phyloP scores from a whole-genome alignment of 2,113 vertebrate genomes.

The Corydoras maculifer region DNA sequence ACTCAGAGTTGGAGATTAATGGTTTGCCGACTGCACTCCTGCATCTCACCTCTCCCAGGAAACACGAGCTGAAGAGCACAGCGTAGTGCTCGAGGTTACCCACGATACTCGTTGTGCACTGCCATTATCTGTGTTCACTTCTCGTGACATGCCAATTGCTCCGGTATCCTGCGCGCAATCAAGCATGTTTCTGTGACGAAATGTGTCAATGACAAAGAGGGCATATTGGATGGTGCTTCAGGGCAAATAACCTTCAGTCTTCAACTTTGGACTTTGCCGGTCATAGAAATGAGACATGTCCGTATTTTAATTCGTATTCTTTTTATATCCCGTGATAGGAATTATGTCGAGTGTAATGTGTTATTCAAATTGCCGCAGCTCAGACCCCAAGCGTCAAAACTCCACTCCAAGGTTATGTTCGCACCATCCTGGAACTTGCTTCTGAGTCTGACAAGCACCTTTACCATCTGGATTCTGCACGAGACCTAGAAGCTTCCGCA shows the following conservation, averaged over 20 bases:
- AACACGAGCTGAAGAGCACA: slow-evolving; percentile 51
- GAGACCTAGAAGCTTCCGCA: too few relatives aligned
- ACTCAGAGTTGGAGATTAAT: slow-evolving; percentile 54
- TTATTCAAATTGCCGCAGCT: too few relatives aligned
- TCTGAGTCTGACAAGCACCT: not conserved
- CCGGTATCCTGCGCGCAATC: slow-evolving; percentile 5
- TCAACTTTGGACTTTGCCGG: too few relatives aligned
- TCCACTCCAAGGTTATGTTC: too few relatives aligned
- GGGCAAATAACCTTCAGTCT: slow-evolving; percentile 72
- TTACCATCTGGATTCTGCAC: not conserved
- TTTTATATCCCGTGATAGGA: not conserved
- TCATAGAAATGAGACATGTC: not conserved
- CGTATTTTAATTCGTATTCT: not conserved
- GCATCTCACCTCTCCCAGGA: slow-evolving; percentile 57
- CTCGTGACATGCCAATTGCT: slow-evolving; percentile 15
- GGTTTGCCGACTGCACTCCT: slow-evolving; percentile 49
- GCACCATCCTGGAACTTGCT: not conserved
- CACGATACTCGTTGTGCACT: slow-evolving; percentile 51
- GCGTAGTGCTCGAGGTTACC: slow-evolving; percentile 49
- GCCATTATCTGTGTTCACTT: slow-evolving; percentile 45
- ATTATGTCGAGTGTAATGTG: too few relatives aligned
- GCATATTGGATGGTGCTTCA: not conserved
- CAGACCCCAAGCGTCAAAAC: too few relatives aligned
- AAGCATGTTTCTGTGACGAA: not conserved
- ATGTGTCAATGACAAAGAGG: slow-evolving; percentile 29